Conservation (phyloP, 2,113 vertebrate species). For the Pteronura brasiliensis region DNA sequence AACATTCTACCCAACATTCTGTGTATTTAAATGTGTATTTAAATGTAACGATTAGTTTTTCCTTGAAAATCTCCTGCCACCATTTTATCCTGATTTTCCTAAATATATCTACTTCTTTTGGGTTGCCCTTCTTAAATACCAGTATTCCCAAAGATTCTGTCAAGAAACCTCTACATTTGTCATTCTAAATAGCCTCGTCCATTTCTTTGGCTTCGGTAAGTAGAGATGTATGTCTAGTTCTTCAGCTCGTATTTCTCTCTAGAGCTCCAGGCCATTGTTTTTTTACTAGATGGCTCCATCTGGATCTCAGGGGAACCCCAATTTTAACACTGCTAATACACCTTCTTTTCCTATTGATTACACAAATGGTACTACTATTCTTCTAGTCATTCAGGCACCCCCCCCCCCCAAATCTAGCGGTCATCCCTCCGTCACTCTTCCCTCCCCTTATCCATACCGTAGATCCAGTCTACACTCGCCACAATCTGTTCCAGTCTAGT, state of each 20-base stretch:
- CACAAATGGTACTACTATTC: not conserved
- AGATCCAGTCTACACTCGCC: not conserved
- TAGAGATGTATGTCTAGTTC: not conserved
- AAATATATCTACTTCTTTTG: not conserved
- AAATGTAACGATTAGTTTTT: not conserved
- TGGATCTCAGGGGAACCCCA: not conserved
- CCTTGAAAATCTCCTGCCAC: not conserved
- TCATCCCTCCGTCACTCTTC: not conserved
- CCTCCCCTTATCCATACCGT: not conserved
- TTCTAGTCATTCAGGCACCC: not conserved
- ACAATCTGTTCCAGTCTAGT: not conserved
- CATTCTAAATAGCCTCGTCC: not conserved
- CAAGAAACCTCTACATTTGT: not conserved
- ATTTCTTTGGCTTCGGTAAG: not conserved
- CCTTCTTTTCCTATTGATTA: not conserved
- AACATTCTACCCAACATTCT: not conserved
- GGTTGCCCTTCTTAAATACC: not conserved
- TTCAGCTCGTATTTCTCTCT: not conserved
- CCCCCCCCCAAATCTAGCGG: not conserved
- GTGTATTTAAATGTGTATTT: not conserved
- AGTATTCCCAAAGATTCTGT: not conserved
- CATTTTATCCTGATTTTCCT: not conserved
- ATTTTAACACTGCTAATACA: not conserved
- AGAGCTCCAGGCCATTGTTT: not conserved
- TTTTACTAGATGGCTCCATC: not conserved